These are phyloP conservation scores for Amiota minor DNA, from an alignment of 2,888 invertebrate species.

Conservation along the genomic window DNA sequence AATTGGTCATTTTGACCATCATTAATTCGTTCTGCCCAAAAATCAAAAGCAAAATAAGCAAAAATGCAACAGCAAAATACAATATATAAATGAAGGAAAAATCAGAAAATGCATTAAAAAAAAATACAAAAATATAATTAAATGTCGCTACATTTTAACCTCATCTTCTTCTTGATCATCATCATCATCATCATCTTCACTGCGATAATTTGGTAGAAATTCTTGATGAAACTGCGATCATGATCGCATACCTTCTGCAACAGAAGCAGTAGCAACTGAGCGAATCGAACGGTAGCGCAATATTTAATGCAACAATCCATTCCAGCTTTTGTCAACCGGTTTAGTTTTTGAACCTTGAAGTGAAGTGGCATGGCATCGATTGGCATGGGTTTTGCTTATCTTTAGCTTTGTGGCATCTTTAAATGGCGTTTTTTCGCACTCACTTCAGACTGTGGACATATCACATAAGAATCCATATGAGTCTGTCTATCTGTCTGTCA, in stretches of 20 bases:
- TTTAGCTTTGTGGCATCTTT: slow-evolving; percentile 66
- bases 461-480: background rate
- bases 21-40: slow-evolving; percentile 51
- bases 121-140: slow-evolving; percentile 63
- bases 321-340: slow-evolving; percentile 60
- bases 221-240: slow-evolving; percentile 44
- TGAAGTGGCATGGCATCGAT: background rate
- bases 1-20: slow-evolving; percentile 60
- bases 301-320: background rate
- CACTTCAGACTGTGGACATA: slow-evolving; percentile 30
- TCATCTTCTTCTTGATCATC: background rate
- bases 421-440: slow-evolving; percentile 68
- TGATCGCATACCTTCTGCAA: slow-evolving; percentile 50
- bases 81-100: slow-evolving; percentile 54
- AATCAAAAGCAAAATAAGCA: slow-evolving; percentile 45
- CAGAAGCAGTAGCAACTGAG: background rate
- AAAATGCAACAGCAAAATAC: slow-evolving; percentile 54
- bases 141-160: slow-evolving; percentile 53
- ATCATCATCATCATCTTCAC: background rate
- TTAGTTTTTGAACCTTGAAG: slow-evolving; percentile 36
- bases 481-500: background rate
- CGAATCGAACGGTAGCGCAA: slow-evolving; percentile 40
- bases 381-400: slow-evolving; percentile 53
- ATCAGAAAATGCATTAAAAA: slow-evolving; percentile 58
- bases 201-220: slow-evolving; percentile 61